phyloP scores from a whole-genome alignment of 1,140 invertebrate genomes.

The Zaprionus ghesquierei region DNA sequence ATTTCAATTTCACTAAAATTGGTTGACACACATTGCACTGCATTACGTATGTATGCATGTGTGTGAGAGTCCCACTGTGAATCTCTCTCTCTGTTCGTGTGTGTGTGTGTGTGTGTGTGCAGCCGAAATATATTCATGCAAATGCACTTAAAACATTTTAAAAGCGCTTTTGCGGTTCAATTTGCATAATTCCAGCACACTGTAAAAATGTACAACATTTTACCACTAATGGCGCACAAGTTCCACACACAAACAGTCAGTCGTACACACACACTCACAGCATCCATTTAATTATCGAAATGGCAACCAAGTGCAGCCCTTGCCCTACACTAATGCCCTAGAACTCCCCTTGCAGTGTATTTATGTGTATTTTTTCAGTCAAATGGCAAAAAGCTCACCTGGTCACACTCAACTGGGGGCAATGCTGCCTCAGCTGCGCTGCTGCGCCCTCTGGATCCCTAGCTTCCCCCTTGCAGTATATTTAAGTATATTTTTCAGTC shows the following conservation, averaged over 20 bases:
- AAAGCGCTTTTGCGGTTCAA: conserved; percentile 80
- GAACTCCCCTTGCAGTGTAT: background rate
- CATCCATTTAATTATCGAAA: conserved; percentile 78
- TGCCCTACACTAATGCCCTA: no score
- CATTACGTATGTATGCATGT: conserved; percentile 4
- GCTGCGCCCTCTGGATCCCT: no score
- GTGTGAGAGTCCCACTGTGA: no score
- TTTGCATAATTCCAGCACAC: conserved; percentile 80
- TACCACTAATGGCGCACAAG: conserved; percentile 70
- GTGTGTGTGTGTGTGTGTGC: conserved; percentile 15
- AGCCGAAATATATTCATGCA: conserved; percentile 75
- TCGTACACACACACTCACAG: conserved; percentile 14
- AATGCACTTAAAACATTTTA: conserved; percentile 81
- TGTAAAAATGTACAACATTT: conserved; percentile 80
- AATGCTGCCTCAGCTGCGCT: background rate
- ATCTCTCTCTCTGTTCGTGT: no score
- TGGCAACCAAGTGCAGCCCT: conserved; percentile 44
- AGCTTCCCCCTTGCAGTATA: background rate
- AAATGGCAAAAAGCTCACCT: no score
- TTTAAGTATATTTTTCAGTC: background rate
- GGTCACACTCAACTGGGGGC: no score
- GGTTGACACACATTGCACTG: conserved; percentile 71
- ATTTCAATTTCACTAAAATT: conserved; percentile 79
- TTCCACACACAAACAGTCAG: conserved; percentile 34
- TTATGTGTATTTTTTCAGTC: no score